Evolutionary conservation across 2,888 invertebrate genomes (phyloP).

Genomic region (Mystacides longicornis): DNA sequence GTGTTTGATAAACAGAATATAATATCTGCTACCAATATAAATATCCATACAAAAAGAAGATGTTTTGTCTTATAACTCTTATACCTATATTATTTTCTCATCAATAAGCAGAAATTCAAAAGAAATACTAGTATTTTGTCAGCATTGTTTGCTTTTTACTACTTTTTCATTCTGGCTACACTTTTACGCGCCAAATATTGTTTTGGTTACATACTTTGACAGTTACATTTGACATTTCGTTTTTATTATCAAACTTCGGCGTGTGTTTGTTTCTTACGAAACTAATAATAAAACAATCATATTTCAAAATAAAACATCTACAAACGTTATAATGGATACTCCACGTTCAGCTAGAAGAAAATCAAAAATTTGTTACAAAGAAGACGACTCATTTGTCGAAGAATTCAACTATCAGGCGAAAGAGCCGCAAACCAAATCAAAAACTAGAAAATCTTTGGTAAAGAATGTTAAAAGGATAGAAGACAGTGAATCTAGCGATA

Average conservation of each 20-base stretch:
- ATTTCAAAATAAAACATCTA: no score
- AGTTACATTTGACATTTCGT: neutral
- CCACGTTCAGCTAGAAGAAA: constrained; percentile 18
- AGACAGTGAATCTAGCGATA: constrained; percentile 1
- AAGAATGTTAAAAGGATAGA: neutral
- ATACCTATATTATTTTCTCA: no score
- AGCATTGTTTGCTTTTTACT: no score
- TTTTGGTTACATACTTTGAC: neutral
- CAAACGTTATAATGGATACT: constrained; percentile 13
- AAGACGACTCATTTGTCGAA: constrained; percentile 21
- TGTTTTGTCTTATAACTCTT: no score
- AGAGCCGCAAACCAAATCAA: constrained; percentile 2
- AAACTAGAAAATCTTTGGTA: constrained; percentile 9
- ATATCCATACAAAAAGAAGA: no score
- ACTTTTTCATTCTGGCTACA: neutral
- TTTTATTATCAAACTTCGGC: no score
- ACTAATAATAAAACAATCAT: no score
- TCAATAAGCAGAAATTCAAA: no score
- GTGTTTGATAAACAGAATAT: no score
- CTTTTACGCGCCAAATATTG: neutral
- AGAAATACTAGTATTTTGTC: no score
- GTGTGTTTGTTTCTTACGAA: no score
- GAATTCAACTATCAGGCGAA: constrained; percentile 10
- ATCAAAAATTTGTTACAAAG: constrained; percentile 22
- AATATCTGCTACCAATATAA: no score